phyloP scores from a whole-genome alignment of 2,797 vertebrate species.

The Numenius phaeopus region DNA sequence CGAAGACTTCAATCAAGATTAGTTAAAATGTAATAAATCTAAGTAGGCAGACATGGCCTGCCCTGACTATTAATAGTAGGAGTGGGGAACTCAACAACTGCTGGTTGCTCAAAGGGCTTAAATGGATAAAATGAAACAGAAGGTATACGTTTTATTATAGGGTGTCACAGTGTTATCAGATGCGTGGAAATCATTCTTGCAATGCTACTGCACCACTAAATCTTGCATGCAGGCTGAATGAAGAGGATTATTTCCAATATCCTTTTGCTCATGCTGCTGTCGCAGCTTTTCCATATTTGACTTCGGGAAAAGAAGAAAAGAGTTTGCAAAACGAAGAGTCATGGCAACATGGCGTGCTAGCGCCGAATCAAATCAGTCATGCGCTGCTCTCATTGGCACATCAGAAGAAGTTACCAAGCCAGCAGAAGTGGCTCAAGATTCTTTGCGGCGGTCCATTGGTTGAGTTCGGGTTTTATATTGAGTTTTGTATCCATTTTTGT shows the following conservation, averaged over 20 bases:
- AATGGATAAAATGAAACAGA: constrained; percentile 74
- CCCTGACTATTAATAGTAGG: constrained; percentile 55
- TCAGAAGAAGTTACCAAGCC: background rate
- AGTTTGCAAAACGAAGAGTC: constrained; percentile 22
- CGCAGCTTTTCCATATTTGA: constrained; percentile 63
- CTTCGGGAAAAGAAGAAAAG: constrained; percentile 40
- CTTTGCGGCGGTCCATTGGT: background rate
- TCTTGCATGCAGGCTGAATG: constrained; percentile 45
- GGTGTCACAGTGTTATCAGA: constrained; percentile 67
- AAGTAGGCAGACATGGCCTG: constrained; percentile 65
- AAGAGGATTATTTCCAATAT: constrained; percentile 70
- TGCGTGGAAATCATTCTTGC: constrained; percentile 70
- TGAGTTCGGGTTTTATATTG: background rate
- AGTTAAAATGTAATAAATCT: constrained; percentile 75
- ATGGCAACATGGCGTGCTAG: background rate
- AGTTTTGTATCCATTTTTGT: constrained; percentile 18
- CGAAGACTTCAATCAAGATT: constrained; percentile 66
- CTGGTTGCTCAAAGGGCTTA: constrained; percentile 73
- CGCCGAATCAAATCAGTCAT: background rate
- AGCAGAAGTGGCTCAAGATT: constrained; percentile 22
- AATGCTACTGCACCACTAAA: constrained; percentile 61
- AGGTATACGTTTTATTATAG: constrained; percentile 73
- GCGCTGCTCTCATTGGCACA: background rate
- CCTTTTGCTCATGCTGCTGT: constrained; percentile 59
- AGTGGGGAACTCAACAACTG: constrained; percentile 72